These are phyloP conservation scores for Struthio camelus DNA, from an alignment of 2,113 vertebrate species.

Conservation along the genomic window DNA sequence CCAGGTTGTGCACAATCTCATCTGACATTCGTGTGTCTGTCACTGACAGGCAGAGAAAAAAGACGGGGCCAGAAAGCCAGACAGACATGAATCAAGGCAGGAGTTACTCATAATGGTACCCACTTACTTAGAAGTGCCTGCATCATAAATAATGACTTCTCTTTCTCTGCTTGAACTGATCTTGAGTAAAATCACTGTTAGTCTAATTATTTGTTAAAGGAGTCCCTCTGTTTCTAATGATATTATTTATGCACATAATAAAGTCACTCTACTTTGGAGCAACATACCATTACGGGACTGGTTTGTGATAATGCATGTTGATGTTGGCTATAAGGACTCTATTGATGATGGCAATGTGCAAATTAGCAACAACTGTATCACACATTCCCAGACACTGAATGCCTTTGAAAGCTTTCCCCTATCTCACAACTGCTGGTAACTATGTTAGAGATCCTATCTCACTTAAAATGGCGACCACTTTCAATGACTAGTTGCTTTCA, in stretches of 20 bases:
- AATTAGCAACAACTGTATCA: not conserved
- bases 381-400: not conserved
- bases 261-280: conserved; percentile 33
- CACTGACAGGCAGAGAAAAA: conserved; percentile 54
- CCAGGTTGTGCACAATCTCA: conserved; percentile 95
- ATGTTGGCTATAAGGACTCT: conserved; percentile 23
- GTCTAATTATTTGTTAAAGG: not conserved
- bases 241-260: conserved; percentile 12
- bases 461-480: not conserved
- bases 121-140: not conserved
- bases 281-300: not conserved
- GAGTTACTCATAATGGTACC: not conserved
- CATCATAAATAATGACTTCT: not conserved
- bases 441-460: not conserved
- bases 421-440: not conserved
- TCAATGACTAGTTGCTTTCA: not conserved
- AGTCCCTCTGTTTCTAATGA: not conserved
- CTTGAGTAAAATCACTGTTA: not conserved
- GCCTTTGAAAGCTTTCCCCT: not conserved
- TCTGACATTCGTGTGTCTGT: conserved; percentile 89
- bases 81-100: not conserved
- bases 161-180: not conserved
- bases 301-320: conserved; percentile 2
- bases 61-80: not conserved
- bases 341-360: conserved; percentile 5